Evolutionary conservation across 2,797 vertebrate species (phyloP).

Genomic region (Geotria australis): DNA sequence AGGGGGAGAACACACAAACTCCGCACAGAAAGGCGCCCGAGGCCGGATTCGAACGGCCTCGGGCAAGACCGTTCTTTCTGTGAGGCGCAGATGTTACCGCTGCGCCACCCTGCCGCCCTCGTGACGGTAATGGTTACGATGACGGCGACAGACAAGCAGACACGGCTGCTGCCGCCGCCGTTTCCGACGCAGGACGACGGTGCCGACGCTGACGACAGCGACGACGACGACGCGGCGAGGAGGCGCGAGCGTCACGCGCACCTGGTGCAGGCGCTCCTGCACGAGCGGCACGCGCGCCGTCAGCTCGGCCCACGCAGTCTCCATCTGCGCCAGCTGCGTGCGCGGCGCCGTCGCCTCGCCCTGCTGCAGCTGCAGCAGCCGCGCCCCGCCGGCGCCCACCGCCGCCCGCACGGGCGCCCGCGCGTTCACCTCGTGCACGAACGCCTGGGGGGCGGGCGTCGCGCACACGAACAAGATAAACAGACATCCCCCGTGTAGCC

Average conservation of each 20-base stretch:
- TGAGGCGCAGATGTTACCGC: too few species aligned
- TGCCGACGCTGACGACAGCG: constrained; percentile 7
- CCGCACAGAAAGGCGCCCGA: too few species aligned
- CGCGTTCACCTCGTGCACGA: constrained; percentile 31
- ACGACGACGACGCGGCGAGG: constrained; percentile 2
- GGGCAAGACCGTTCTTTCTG: too few species aligned
- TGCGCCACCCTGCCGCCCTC: not conserved
- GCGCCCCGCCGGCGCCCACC: constrained; percentile 19
- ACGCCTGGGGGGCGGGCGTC: constrained; percentile 13
- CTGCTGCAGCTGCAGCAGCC: constrained; percentile 24
- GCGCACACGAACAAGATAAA: too few species aligned
- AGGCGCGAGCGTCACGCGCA: constrained; percentile 5
- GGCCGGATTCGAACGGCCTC: too few species aligned
- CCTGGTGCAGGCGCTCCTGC: constrained; percentile 41
- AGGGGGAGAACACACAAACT: too few species aligned
- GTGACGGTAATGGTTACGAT: too few species aligned
- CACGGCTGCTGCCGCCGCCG: constrained; percentile 3
- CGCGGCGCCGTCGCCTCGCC: constrained; percentile 16
- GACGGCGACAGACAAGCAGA: too few species aligned
- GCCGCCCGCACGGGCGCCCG: constrained; percentile 26
- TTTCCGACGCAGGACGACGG: constrained; percentile 2
- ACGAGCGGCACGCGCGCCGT: constrained; percentile 14
- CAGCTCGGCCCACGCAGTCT: constrained; percentile 38
- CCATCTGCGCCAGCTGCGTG: constrained; percentile 18
- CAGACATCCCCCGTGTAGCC: too few species aligned